Conservation (phyloP, 2,888 invertebrate species). For the Cataglyphis altisquamis region DNA sequence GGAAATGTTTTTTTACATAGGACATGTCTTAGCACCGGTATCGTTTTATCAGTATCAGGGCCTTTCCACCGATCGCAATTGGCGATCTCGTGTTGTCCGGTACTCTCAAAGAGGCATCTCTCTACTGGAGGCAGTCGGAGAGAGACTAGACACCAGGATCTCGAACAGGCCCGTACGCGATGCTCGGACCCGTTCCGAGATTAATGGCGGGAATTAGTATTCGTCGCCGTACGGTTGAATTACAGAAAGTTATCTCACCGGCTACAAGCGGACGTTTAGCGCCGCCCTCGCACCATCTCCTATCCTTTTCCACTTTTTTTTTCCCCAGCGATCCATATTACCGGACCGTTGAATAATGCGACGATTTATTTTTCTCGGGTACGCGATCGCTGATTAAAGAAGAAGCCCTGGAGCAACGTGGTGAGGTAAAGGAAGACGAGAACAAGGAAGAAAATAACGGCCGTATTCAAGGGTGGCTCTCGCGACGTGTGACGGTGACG, state of each 20-base stretch:
- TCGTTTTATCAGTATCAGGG: constrained; percentile 35
- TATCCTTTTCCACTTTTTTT: constrained; percentile 63
- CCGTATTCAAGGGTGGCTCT: constrained; percentile 12
- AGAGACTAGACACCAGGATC: constrained; percentile 57
- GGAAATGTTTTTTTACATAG: constrained; percentile 17
- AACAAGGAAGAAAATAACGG: constrained; percentile 7
- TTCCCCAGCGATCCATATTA: constrained; percentile 81
- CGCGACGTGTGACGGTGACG: background rate
- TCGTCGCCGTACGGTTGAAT: constrained; percentile 84
- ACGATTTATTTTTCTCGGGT: constrained; percentile 83
- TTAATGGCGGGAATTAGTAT: constrained; percentile 85
- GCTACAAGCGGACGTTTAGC: constrained; percentile 69
- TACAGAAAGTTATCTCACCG: constrained; percentile 83
- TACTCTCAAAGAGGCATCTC: constrained; percentile 46
- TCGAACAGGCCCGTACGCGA: constrained; percentile 66
- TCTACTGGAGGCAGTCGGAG: constrained; percentile 32
- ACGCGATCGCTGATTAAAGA: constrained; percentile 82
- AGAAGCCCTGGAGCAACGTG: constrained; percentile 60
- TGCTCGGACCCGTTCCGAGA: constrained; percentile 74
- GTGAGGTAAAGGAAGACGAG: constrained; percentile 12
- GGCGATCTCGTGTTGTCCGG: constrained; percentile 46
- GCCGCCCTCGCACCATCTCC: constrained; percentile 66
- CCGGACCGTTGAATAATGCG: constrained; percentile 83
- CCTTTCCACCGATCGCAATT: constrained; percentile 49
- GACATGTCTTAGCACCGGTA: constrained; percentile 19